A percentile compares a stretch with the other conserved stretches of the same genome.
These are phyloP conservation scores for Leptinotarsa undecemlineata DNA, from an alignment of 1,140 invertebrate genomes.

Conservation along the genomic window DNA sequence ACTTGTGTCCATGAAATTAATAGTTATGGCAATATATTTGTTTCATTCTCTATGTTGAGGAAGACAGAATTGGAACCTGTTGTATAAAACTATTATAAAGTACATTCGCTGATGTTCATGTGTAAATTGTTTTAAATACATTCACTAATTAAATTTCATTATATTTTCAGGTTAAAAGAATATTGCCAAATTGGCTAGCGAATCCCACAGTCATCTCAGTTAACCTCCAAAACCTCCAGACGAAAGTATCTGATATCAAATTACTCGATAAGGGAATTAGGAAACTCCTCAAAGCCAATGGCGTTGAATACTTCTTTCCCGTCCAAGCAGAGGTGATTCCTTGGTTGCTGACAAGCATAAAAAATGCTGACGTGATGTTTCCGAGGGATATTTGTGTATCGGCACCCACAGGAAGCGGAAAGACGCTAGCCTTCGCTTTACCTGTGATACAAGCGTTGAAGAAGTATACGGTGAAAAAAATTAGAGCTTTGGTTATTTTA, in stretches of 20 bases:
- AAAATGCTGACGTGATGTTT: slow-evolving; percentile 64
- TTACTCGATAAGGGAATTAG: slow-evolving; percentile 67
- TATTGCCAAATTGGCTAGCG: slow-evolving; percentile 85
- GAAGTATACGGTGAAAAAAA: slow-evolving; percentile 59
- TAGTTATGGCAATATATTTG: no score
- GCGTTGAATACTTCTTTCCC: slow-evolving; percentile 80
- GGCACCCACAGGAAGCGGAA: slow-evolving; percentile 96
- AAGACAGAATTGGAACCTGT: no score
- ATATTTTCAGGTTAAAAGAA: slow-evolving; percentile 56
- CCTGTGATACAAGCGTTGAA: slow-evolving; percentile 82
- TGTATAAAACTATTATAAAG: no score
- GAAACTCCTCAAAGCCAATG: slow-evolving; percentile 69
- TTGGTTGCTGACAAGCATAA: slow-evolving; percentile 65
- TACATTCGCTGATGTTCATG: no score
- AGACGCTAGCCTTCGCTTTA: slow-evolving; percentile 92
- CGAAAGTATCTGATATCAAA: slow-evolving; percentile 62
- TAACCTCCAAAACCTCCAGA: slow-evolving; percentile 67
- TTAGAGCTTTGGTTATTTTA: slow-evolving; percentile 85
- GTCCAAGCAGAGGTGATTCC: slow-evolving; percentile 87
- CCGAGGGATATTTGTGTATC: slow-evolving; percentile 94
- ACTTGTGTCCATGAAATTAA: no score
- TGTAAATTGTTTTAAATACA: no score
- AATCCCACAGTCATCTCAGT: slow-evolving; percentile 76
- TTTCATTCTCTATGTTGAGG: no score
- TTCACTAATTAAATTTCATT: no score